phyloP scores from a whole-genome alignment of 2,797 vertebrate genomes.

The Gambusia yucatana region DNA sequence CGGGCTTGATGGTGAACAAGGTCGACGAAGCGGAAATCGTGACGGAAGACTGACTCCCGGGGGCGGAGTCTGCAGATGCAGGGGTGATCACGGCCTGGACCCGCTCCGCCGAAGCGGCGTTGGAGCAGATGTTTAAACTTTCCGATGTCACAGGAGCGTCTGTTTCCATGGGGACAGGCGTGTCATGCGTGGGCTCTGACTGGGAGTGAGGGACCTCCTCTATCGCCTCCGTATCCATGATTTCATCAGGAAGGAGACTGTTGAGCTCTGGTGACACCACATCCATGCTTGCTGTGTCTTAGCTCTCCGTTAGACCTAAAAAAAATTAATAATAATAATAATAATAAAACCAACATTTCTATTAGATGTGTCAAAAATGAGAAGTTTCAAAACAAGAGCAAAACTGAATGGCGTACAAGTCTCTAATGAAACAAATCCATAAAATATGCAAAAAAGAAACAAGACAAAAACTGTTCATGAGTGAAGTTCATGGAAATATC shows the following conservation, averaged over 20 bases:
- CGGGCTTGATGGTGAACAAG: constrained; percentile 68
- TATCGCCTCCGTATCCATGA: constrained; percentile 95
- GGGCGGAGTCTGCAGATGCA: constrained; percentile 57
- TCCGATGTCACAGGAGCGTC: constrained; percentile 83
- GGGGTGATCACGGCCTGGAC: constrained; percentile 59
- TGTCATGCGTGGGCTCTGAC: constrained; percentile 82
- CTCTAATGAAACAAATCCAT: not conserved
- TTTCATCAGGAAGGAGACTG: constrained; percentile 97
- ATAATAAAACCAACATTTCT: not conserved
- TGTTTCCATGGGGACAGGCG: constrained; percentile 95
- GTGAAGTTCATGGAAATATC: not conserved
- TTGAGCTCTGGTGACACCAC: constrained; percentile 97
- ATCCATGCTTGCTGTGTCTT: constrained; percentile 85
- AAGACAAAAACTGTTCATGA: not conserved
- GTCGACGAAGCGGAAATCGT: constrained; percentile 73
- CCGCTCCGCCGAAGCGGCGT: constrained; percentile 37
- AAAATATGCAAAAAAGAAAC: not conserved
- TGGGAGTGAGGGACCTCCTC: constrained; percentile 84
- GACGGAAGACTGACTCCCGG: constrained; percentile 67
- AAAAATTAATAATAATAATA: not conserved
- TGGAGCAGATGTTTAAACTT: constrained; percentile 77
- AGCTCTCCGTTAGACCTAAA: constrained; percentile 66
- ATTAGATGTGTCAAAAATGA: not conserved
- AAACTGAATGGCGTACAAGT: not conserved
- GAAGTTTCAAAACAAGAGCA: not conserved